Conservation (phyloP, 2,113 vertebrate genomes). For the Todiramphus saurophagus region DNA sequence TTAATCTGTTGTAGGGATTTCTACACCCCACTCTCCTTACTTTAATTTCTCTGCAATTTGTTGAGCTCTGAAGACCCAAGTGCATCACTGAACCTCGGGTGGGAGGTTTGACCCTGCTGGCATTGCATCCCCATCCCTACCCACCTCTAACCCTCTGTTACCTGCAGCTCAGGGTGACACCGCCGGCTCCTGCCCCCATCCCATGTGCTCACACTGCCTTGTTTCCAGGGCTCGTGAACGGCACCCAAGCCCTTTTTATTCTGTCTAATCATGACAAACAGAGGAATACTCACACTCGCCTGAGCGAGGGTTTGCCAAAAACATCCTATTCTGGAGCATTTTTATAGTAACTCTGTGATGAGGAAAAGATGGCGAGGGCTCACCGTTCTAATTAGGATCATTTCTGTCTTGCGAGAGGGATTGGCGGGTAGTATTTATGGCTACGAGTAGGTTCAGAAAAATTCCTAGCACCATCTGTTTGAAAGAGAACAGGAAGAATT, state of each 20-base stretch:
- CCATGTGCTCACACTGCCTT: not conserved
- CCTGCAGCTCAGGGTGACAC: not conserved
- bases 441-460: constrained; percentile 73
- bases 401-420: constrained; percentile 66
- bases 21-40: no score
- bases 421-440: constrained; percentile 76
- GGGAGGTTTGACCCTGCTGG: not conserved
- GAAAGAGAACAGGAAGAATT: constrained; percentile 79
- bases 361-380: constrained; percentile 50
- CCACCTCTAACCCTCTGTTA: not conserved
- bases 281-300: not conserved
- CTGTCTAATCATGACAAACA: constrained; percentile 16
- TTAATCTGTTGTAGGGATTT: not conserved
- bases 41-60: not conserved
- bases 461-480: constrained; percentile 81
- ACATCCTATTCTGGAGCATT: not conserved
- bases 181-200: not conserved
- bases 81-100: not conserved
- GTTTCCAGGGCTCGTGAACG: not conserved
- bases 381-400: constrained; percentile 68
- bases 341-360: constrained; percentile 50
- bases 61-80: not conserved
- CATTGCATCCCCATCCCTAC: not conserved
- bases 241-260: not conserved
- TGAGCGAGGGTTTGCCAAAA: constrained; percentile 39